phyloP scores from a whole-genome alignment of 92 coral and sea anemone genomes.

The Paragorgia papillata region DNA sequence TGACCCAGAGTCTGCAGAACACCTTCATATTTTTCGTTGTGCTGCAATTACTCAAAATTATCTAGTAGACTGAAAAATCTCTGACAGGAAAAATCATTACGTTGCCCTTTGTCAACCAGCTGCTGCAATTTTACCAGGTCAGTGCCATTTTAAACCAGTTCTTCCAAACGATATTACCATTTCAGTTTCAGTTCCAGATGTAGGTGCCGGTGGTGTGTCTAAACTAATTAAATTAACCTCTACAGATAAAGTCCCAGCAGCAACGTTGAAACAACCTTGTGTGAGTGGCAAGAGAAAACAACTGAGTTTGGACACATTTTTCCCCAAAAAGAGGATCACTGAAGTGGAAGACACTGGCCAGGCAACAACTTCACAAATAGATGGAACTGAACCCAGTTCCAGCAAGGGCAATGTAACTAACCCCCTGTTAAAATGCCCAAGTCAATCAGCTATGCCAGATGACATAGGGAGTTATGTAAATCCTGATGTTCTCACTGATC shows the following conservation, averaged over 20 bases:
- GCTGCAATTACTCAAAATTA: conserved; percentile 43
- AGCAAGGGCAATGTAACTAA: no score
- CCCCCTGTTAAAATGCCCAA: no score
- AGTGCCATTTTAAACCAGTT: no score
- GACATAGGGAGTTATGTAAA: conserved; percentile 15
- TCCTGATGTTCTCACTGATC: conserved; percentile 11
- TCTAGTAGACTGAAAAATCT: conserved; percentile 25
- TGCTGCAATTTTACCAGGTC: conserved; percentile 40
- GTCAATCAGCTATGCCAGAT: not conserved
- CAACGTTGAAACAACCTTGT: not conserved
- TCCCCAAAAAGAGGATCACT: conserved; percentile 16
- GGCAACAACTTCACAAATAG: conserved; percentile 1
- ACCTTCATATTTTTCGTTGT: conserved; percentile 39
- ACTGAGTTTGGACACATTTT: conserved; percentile 19
- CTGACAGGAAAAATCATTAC: conserved; percentile 38
- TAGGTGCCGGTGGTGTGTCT: conserved; percentile 2
- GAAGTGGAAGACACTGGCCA: conserved; percentile 1
- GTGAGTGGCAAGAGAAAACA: conserved; percentile 13
- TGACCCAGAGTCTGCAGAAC: not conserved
- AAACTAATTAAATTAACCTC: conserved; percentile 9
- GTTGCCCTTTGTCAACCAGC: conserved; percentile 44
- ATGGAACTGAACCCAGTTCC: no score
- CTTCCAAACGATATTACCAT: conserved; percentile 2
- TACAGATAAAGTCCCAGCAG: conserved; percentile 13
- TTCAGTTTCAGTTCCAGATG: conserved; percentile 7